A percentile compares a stretch with the other conserved stretches of the same genome.
phyloP scores from a whole-genome alignment of 2,888 invertebrate species.

The Brenthis ino region DNA sequence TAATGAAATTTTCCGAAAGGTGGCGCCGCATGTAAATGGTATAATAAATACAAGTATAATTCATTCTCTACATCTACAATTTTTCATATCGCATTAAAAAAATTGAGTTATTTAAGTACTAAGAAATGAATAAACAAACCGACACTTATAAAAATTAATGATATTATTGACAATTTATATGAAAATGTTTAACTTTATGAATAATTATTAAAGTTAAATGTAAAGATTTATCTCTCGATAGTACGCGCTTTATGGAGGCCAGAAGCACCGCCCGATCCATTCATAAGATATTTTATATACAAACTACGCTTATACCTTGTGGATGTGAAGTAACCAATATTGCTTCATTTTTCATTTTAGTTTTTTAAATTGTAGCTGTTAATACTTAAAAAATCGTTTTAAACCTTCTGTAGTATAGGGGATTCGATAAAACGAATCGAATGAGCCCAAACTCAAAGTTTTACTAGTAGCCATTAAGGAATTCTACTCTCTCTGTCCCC shows the following conservation, averaged over 20 bases:
- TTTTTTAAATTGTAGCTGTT: background rate
- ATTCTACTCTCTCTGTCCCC: too few species aligned
- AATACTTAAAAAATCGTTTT: background rate
- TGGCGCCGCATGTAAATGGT: too few species aligned
- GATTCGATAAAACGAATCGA: too few species aligned
- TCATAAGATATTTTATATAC: constrained; percentile 40
- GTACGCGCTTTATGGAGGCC: constrained; percentile 56
- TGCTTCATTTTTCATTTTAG: background rate
- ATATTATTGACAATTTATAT: constrained; percentile 21
- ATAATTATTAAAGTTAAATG: constrained; percentile 26
- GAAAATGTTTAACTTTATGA: constrained; percentile 20
- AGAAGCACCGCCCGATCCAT: constrained; percentile 54
- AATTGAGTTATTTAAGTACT: background rate
- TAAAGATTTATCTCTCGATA: constrained; percentile 36
- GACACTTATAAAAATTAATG: background rate
- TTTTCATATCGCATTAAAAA: too few species aligned
- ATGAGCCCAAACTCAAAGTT: too few species aligned
- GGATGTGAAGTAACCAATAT: constrained; percentile 11
- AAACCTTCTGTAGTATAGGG: too few species aligned
- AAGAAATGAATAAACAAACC: constrained; percentile 1
- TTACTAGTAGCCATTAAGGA: too few species aligned
- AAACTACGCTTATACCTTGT: constrained; percentile 3
- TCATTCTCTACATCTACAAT: too few species aligned
- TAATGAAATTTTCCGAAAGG: too few species aligned
- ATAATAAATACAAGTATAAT: too few species aligned